Percentiles rank a stretch among this genome's conserved stretches.
Conservation (phyloP, 2,113 vertebrate genomes). For the Sciurus niger region DNA sequence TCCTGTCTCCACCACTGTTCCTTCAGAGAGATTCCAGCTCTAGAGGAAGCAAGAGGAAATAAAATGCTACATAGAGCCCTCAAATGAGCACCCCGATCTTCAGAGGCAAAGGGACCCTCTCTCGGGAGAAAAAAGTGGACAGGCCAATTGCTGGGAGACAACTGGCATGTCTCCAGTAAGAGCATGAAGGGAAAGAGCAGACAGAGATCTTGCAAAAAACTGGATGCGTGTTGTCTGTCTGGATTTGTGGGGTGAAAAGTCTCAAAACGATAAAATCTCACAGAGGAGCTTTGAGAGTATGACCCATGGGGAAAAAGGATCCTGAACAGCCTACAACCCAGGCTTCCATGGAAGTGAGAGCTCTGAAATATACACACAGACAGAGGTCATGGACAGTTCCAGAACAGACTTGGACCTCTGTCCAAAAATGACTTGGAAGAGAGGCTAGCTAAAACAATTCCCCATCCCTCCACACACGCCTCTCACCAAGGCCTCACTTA, state of each 20-base stretch:
- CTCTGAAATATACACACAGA: slow-evolving; percentile 63
- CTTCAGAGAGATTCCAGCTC: not conserved
- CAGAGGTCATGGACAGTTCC: slow-evolving; percentile 51
- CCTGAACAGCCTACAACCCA: not conserved
- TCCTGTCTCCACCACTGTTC: not conserved
- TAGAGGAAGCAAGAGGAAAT: not conserved
- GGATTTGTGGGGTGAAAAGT: slow-evolving; percentile 30
- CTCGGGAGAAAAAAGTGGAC: not conserved
- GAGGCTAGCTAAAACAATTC: not conserved
- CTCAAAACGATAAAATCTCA: slow-evolving; percentile 60
- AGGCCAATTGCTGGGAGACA: not conserved
- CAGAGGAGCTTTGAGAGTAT: slow-evolving; percentile 49
- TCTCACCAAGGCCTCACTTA: slow-evolving; percentile 51
- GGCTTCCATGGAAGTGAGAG: slow-evolving; percentile 43
- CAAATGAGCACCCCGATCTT: not conserved
- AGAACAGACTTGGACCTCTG: slow-evolving; percentile 67
- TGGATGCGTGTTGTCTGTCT: not conserved
- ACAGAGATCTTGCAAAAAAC: slow-evolving; percentile 30
- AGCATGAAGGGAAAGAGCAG: not conserved
- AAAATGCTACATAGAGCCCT: not conserved
- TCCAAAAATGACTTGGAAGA: slow-evolving; percentile 55
- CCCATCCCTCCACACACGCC: not conserved
- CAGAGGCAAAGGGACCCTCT: not conserved
- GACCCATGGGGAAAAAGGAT: not conserved
- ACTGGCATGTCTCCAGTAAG: not conserved